These are phyloP conservation scores for Hippoglossus stenolepis DNA, from an alignment of 2,113 vertebrate species.

Conservation along the genomic window DNA sequence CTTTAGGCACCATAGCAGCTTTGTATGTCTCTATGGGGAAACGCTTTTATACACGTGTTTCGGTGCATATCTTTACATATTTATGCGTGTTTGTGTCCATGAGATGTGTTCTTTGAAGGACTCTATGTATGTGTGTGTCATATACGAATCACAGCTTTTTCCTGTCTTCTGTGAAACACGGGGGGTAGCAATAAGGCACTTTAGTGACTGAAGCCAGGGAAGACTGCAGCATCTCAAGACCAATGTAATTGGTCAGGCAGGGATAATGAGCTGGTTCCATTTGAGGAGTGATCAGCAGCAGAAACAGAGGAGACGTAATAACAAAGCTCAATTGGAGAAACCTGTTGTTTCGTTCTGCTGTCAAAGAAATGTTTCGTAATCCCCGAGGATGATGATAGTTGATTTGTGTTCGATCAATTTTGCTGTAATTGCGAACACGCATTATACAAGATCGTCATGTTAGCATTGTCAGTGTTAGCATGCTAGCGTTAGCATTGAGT, in stretches of 20 bases:
- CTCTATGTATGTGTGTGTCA: background rate
- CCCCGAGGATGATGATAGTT: background rate
- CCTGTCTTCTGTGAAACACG: background rate
- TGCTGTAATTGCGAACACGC: background rate
- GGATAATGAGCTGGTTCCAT: slow-evolving; percentile 36
- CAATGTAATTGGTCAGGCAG: slow-evolving; percentile 21
- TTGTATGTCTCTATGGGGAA: background rate
- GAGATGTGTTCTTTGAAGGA: background rate
- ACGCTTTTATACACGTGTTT: background rate
- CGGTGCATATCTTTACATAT: slow-evolving; percentile 21
- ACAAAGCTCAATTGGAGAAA: slow-evolving; percentile 20
- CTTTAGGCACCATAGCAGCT: background rate
- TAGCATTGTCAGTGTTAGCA: no score
- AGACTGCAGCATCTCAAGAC: background rate
- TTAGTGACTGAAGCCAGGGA: background rate
- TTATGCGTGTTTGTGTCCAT: slow-evolving; percentile 4
- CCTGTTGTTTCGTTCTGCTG: background rate
- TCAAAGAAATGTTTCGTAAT: background rate
- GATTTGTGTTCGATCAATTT: background rate
- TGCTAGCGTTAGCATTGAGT: no score
- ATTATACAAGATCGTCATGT: no score
- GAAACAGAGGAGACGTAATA: background rate
- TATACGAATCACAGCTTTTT: slow-evolving; percentile 20
- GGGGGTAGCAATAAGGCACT: background rate
- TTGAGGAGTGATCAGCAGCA: background rate